Evolutionary conservation across 2,888 invertebrate genomes (phyloP).

Genomic region (Agriopis marginaria): DNA sequence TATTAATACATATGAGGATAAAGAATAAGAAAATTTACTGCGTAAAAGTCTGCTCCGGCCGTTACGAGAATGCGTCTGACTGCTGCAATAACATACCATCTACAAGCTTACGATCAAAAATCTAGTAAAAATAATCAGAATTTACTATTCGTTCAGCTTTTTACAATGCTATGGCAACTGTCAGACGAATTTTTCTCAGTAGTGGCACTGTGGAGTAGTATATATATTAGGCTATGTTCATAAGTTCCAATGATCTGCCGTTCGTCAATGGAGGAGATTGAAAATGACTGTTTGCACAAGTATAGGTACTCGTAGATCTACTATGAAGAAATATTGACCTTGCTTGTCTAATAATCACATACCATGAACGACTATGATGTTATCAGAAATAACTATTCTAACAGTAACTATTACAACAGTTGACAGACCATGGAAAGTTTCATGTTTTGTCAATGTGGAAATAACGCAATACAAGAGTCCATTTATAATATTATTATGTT

Average conservation of each 20-base stretch:
- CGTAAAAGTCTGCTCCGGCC: too few species aligned
- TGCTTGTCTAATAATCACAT: constrained; percentile 35
- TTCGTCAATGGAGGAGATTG: not conserved
- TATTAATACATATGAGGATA: too few species aligned
- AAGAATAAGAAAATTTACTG: too few species aligned
- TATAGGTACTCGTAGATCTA: not conserved
- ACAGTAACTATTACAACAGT: constrained; percentile 60
- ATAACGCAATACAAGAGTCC: not conserved
- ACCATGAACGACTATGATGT: constrained; percentile 57
- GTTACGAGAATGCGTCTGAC: too few species aligned
- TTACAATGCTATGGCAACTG: too few species aligned
- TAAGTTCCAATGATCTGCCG: not conserved
- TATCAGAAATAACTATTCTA: constrained; percentile 65
- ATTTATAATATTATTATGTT: too few species aligned
- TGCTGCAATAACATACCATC: too few species aligned
- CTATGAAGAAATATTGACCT: constrained; percentile 1
- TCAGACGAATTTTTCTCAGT: too few species aligned
- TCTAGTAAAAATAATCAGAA: too few species aligned
- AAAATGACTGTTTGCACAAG: not conserved
- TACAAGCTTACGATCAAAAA: too few species aligned
- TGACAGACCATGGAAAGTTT: constrained; percentile 68
- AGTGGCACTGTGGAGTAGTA: too few species aligned
- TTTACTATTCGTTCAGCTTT: too few species aligned
- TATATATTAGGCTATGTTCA: not conserved
- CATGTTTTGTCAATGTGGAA: constrained; percentile 45